Conservation (phyloP, 2,113 vertebrate genomes). For the Indicator indicator region DNA sequence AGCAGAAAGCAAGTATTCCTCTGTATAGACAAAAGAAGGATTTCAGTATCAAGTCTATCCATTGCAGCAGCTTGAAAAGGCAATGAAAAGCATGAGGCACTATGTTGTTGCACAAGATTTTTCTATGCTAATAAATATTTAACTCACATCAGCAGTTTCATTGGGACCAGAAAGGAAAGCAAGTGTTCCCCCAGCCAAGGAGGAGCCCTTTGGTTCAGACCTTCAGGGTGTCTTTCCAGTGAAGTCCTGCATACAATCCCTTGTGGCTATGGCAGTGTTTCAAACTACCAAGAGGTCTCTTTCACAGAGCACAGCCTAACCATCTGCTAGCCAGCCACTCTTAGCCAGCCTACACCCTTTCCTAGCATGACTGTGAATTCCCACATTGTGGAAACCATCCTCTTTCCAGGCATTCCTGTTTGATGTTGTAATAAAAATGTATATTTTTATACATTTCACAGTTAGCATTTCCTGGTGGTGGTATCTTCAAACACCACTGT, state of each 20-base stretch:
- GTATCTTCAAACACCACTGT: too few relatives aligned
- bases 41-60: not conserved
- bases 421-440: not conserved
- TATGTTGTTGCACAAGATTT: not conserved
- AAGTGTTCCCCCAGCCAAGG: not conserved
- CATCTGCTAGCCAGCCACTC: not conserved
- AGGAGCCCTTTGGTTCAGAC: not conserved
- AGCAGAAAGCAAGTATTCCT: not conserved
- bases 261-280: not conserved
- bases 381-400: rapidly evolving
- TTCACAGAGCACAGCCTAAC: not conserved
- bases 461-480: too few relatives aligned
- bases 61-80: not conserved
- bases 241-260: not conserved
- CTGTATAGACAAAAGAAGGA: not conserved
- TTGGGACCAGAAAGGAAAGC: not conserved
- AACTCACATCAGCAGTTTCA: not conserved
- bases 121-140: not conserved
- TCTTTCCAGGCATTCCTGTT: not conserved
- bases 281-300: not conserved
- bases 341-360: not conserved
- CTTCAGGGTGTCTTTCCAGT: not conserved
- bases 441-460: too few relatives aligned
- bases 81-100: not conserved
- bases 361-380: not conserved